A percentile compares a stretch with the other conserved stretches of the same genome.
phyloP scores from a whole-genome alignment of 1,140 invertebrate species.

The Ganaspis sp. region DNA sequence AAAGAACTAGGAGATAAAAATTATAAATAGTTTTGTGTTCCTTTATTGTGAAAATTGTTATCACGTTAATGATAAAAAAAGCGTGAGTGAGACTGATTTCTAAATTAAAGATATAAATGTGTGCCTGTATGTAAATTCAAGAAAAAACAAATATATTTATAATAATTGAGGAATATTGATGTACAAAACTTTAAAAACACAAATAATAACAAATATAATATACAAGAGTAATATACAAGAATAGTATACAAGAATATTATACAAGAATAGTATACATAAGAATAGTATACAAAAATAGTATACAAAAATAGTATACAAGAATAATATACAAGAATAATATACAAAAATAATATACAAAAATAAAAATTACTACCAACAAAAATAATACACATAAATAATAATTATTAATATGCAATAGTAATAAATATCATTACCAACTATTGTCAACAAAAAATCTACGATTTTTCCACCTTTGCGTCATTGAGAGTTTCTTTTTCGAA shows the following conservation, averaged over 20 bases:
- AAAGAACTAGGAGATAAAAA: neutral
- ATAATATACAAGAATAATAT: neutral
- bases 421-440: neutral
- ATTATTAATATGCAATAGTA: too few species aligned
- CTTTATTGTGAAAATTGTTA: conserved; percentile 1
- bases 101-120: neutral
- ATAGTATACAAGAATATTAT: neutral
- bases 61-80: conserved; percentile 13
- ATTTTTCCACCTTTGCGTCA: neutral
- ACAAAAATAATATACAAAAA: neutral
- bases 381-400: too few species aligned
- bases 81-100: neutral
- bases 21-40: neutral
- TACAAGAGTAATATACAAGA: neutral
- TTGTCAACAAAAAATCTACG: neutral
- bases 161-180: neutral
- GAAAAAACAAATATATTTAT: conserved; percentile 6
- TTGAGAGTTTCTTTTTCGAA: conserved; percentile 50
- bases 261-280: too few species aligned
- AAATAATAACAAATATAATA: neutral
- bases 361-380: too few species aligned
- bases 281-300: too few species aligned
- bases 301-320: neutral
- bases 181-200: neutral
- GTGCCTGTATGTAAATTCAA: neutral